phyloP scores from a whole-genome alignment of 2,113 vertebrate species.

The Canis aureus region DNA sequence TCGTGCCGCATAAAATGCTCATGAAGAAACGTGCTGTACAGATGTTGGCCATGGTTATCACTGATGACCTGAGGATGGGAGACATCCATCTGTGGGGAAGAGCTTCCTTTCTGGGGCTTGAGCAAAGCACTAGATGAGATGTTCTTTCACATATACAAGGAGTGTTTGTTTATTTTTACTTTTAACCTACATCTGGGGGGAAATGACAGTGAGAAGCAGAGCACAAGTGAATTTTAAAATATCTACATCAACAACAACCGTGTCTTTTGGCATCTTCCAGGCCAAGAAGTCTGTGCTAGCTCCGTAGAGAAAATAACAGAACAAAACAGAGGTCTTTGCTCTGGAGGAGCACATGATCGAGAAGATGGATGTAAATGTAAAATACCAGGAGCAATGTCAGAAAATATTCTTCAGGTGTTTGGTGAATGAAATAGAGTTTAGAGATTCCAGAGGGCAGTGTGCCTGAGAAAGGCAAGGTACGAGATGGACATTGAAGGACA shows the following conservation, averaged over 20 bases:
- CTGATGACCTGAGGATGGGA: neutral
- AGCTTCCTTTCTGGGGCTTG: neutral
- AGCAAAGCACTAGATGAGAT: neutral
- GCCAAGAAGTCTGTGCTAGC: neutral
- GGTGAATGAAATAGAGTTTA: neutral
- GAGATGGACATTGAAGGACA: neutral
- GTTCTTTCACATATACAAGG: neutral
- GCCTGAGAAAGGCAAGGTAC: neutral
- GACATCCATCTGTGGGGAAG: neutral
- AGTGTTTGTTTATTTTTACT: constrained; percentile 16
- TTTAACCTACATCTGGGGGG: neutral
- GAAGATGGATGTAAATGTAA: neutral
- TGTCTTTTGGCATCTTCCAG: neutral
- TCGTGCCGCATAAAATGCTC: neutral
- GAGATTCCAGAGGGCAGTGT: neutral
- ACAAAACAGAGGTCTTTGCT: neutral
- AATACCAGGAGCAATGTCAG: neutral
- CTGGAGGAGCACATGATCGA: neutral
- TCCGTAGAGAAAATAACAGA: neutral
- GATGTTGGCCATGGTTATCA: neutral
- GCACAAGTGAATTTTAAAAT: neutral
- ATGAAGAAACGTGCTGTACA: neutral
- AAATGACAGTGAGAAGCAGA: neutral
- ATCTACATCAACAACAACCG: neutral
- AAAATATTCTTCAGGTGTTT: neutral